These are phyloP conservation scores for Tachysurus fulvidraco DNA, from an alignment of 2,113 vertebrate genomes.

Conservation along the genomic window DNA sequence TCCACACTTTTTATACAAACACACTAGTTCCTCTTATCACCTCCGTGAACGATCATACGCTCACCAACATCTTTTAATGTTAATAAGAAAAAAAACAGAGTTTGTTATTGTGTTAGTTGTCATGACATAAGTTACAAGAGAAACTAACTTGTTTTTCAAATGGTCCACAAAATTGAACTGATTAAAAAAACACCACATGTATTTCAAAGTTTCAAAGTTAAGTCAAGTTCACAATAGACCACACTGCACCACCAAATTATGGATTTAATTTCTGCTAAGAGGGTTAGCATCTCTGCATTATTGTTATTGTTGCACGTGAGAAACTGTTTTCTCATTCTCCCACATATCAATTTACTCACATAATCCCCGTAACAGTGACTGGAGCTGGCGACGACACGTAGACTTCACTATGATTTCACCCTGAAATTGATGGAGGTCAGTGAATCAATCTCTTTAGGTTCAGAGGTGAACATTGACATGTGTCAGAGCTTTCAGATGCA, in stretches of 20 bases:
- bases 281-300: neutral
- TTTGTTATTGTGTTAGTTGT: neutral
- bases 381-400: conserved; percentile 61
- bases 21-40: neutral
- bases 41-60: neutral
- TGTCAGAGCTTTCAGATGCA: conserved; percentile 24
- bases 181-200: too few species aligned
- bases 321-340: neutral
- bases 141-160: neutral
- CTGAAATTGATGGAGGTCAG: conserved; percentile 66
- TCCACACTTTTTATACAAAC: neutral
- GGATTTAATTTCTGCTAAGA: too few species aligned
- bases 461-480: conserved; percentile 65
- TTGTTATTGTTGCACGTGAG: neutral
- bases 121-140: neutral
- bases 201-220: too few species aligned
- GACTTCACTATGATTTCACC: conserved; percentile 55
- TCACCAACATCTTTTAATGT: neutral
- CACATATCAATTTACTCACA: conserved; percentile 58
- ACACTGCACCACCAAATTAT: too few species aligned
- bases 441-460: conserved; percentile 68
- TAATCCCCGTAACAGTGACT: conserved; percentile 52
- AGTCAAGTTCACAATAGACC: too few species aligned
- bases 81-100: neutral
- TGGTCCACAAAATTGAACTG: neutral